A percentile compares a stretch with the other conserved stretches of the same genome.
These are phyloP conservation scores for Notospermus geniculatus DNA, from an alignment of 1,140 invertebrate genomes.

Conservation along the genomic window DNA sequence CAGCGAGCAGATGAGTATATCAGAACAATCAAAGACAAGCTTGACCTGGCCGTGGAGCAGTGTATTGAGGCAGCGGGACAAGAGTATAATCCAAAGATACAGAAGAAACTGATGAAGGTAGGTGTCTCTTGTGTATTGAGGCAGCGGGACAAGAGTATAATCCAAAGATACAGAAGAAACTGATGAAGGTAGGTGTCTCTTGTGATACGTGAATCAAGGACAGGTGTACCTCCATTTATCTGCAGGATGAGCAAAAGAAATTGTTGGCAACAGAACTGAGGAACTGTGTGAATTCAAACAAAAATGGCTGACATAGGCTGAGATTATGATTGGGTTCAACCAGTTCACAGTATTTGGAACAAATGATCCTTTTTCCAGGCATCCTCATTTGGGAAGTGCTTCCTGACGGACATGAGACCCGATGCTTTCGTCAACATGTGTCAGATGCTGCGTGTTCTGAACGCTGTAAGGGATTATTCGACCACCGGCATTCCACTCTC, in stretches of 20 bases:
- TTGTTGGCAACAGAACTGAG: too few relatives aligned
- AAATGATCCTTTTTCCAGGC: constrained; percentile 61
- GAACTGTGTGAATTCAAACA: too few relatives aligned
- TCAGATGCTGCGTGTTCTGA: constrained; percentile 81
- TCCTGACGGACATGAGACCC: constrained; percentile 74
- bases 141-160: constrained; percentile 89
- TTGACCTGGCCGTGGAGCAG: constrained; percentile 77
- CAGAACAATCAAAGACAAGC: constrained; percentile 76
- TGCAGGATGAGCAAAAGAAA: too few relatives aligned
- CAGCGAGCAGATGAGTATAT: constrained; percentile 93
- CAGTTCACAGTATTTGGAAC: not conserved
- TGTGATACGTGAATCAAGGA: too few relatives aligned
- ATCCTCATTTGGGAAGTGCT: constrained; percentile 93
- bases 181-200: constrained; percentile 68
- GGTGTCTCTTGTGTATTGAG: constrained; percentile 69
- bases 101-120: constrained; percentile 84
- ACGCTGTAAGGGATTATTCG: constrained; percentile 76
- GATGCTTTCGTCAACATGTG: constrained; percentile 87
- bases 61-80: constrained; percentile 89
- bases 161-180: constrained; percentile 80
- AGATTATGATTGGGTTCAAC: too few relatives aligned
- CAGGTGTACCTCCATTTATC: too few relatives aligned
- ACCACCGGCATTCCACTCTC: constrained; percentile 89
- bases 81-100: constrained; percentile 81
- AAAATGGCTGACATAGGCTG: too few relatives aligned